These are phyloP conservation scores for Perca fluviatilis DNA, from an alignment of 2,113 vertebrate genomes.

Conservation along the genomic window DNA sequence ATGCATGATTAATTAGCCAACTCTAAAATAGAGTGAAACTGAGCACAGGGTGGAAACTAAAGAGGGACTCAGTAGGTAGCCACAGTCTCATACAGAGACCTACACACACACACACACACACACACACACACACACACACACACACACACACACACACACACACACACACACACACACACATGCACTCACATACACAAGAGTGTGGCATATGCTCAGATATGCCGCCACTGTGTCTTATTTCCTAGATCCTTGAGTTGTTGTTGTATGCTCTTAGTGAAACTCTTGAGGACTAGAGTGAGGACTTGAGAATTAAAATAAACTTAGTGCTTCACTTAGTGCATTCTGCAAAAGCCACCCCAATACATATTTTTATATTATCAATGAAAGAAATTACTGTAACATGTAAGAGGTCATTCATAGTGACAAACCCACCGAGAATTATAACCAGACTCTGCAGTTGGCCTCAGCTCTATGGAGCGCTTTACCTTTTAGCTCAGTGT, in stretches of 20 bases:
- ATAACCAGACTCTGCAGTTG: neutral
- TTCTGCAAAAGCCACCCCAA: neutral
- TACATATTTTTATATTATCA: too few species aligned
- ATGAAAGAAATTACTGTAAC: neutral
- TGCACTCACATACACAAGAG: neutral
- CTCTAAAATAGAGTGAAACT: slow-evolving; percentile 84
- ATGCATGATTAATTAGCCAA: slow-evolving; percentile 86
- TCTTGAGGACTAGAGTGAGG: neutral
- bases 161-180: neutral
- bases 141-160: slow-evolving; percentile 4
- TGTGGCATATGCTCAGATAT: neutral
- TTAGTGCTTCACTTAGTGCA: too few species aligned
- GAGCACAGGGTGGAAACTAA: slow-evolving; percentile 81
- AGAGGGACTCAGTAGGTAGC: slow-evolving; percentile 64
- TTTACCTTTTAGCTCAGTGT: too few species aligned
- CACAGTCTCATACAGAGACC: slow-evolving; percentile 31
- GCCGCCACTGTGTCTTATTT: neutral
- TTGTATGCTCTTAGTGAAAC: neutral
- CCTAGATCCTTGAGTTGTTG: neutral
- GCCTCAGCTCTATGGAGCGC: too few species aligned
- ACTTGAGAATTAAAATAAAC: neutral
- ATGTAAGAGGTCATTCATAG: neutral
- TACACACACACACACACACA: slow-evolving; percentile 28
- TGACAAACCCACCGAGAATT: neutral
- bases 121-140: slow-evolving; percentile 24